Evolutionary conservation across 2,113 vertebrate species (phyloP), one percentile per base, ranked within the genome.

Genomic region (Platanista minor): DNA sequence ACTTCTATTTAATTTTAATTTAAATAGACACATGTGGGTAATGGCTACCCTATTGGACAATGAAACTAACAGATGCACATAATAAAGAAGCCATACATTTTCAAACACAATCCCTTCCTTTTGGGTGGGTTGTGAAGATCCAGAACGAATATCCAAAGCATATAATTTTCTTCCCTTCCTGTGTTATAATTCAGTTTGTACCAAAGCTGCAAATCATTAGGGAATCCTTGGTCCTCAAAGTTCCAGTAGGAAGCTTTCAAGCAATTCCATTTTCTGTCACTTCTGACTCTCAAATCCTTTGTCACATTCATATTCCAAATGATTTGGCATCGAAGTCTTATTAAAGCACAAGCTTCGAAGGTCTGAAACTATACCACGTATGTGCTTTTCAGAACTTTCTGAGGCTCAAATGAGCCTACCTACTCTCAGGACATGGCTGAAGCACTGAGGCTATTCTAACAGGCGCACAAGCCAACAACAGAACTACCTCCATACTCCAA

Each of bases 81-180:
- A 81, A 87, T 67, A 78, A 39, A 84, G 33, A 31, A 90, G 31
- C 3, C 2, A 4, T 88, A 88, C 54, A 84, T 75, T 66, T 93
- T 93, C 90, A 83, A 54, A 7, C n/a, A 86, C 29, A 69, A 46
- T 72, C 5, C 12, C 1, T 8, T 69, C 36, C n/a, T 81, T 86
- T 86, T 7, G 61, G 10, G 41, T 46, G 12, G 7, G 52, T 82
- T 78, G 54, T 49, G 62, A 95, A 87, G 41, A 89, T 80, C 3
- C n/a, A 90, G 20, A 41, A 15, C 43, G 0, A 83, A 88, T 74
- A 64, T 13, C 23, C 39, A 78, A 92, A 93, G n/a, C 5, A 80
- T 23, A 25, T 46, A 18, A 87, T 94, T 92, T 97, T 92, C 74
- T 92, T 90, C 64, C 13, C 17, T 92, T 71, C 85, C 77, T 91